These are phyloP conservation scores for Argyrosomus regius DNA, from an alignment of 2,797 vertebrate genomes.

Conservation along the genomic window DNA sequence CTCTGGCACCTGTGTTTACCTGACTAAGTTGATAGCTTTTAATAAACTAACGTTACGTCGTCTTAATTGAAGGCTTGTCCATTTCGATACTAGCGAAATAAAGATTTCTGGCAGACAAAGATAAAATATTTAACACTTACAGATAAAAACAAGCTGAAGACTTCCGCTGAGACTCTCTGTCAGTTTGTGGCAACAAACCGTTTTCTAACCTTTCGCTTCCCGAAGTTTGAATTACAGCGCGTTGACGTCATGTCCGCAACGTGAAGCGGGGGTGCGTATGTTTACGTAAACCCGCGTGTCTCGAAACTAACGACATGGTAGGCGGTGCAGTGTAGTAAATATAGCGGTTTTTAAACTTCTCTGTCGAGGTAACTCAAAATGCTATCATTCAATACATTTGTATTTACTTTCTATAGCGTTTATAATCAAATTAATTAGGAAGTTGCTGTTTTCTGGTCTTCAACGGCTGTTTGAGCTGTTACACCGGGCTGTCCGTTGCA, in stretches of 20 bases:
- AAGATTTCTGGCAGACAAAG: neutral
- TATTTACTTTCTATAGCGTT: accelerated
- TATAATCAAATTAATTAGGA: accelerated
- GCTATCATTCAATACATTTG: accelerated
- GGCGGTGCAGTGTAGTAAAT: slow-evolving; percentile 15
- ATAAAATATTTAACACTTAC: slow-evolving; percentile 51
- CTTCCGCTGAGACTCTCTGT: neutral
- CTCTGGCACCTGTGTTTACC: neutral
- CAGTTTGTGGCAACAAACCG: slow-evolving; percentile 26
- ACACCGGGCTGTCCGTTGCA: neutral
- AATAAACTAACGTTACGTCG: neutral
- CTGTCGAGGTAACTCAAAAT: accelerated
- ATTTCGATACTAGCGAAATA: neutral
- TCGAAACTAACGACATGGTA: accelerated
- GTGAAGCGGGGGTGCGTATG: neutral
- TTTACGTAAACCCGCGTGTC: accelerated
- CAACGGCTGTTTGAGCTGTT: accelerated
- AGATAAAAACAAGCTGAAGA: accelerated
- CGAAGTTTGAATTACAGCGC: slow-evolving; percentile 82
- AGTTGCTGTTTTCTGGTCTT: neutral
- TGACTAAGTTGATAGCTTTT: neutral
- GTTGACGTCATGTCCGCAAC: slow-evolving; percentile 67
- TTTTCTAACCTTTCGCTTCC: slow-evolving; percentile 71
- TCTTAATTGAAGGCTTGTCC: neutral
- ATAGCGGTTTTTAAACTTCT: neutral